phyloP scores from a whole-genome alignment of 2,113 vertebrate species.

The Sterrhoptilus dennistouni region DNA sequence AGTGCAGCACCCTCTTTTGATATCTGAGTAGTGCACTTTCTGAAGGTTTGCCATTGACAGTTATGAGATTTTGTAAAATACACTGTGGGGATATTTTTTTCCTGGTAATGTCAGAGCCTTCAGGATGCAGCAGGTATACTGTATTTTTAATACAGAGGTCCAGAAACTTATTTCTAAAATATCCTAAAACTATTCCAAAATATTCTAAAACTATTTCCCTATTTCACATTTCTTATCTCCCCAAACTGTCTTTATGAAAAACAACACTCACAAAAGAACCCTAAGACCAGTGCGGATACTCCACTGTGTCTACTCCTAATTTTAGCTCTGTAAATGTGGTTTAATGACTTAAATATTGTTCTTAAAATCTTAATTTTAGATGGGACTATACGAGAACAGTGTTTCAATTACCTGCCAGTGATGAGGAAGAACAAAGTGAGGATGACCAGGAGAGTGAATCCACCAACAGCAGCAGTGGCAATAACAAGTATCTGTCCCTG shows the following conservation, averaged over 20 bases:
- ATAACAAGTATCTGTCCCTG: constrained; percentile 94
- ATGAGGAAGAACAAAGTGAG: constrained; percentile 95
- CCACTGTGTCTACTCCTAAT: not conserved
- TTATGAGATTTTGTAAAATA: not conserved
- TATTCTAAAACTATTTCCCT: not conserved
- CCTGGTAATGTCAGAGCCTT: not conserved
- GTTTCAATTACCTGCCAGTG: constrained; percentile 86
- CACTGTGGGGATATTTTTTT: not conserved
- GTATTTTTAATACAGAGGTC: not conserved
- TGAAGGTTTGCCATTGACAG: not conserved
- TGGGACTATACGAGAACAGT: not conserved
- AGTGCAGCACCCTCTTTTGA: not conserved
- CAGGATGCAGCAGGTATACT: not conserved
- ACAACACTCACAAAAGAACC: not conserved
- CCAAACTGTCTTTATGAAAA: not conserved
- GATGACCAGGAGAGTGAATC: constrained; percentile 93
- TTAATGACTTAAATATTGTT: not conserved
- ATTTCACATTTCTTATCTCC: not conserved
- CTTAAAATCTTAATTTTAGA: not conserved
- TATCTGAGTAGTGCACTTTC: not conserved
- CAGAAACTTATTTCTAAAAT: not conserved
- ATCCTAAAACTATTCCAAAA: too few species aligned
- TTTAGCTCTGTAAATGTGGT: not conserved
- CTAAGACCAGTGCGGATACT: not conserved
- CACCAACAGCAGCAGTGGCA: constrained; percentile 91